These are phyloP conservation scores for Bradypus variegatus DNA, from an alignment of 2,797 vertebrate genomes.

Conservation along the genomic window DNA sequence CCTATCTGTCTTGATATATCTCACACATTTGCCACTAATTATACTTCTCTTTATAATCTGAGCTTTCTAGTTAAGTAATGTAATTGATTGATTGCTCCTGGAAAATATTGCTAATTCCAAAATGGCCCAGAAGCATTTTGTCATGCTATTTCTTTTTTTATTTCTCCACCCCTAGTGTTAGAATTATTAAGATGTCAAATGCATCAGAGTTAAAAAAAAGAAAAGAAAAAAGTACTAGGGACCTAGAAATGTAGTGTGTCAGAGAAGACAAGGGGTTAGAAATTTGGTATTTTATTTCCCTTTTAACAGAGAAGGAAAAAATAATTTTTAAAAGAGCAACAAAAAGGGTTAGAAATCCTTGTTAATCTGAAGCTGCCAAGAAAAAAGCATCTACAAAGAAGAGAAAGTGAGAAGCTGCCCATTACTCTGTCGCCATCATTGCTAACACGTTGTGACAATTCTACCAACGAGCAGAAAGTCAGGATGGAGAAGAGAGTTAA, in stretches of 20 bases:
- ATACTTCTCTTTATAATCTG: constrained; percentile 75
- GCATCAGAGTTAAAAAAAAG: constrained; percentile 21
- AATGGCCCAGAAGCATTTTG: constrained; percentile 73
- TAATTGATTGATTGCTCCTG: constrained; percentile 87
- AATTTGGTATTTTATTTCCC: not conserved
- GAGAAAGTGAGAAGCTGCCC: not conserved
- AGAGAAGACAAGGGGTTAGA: constrained; percentile 9
- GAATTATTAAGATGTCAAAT: constrained; percentile 60
- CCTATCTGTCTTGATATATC: constrained; percentile 73
- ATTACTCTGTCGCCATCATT: not conserved
- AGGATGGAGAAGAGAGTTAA: constrained; percentile 14
- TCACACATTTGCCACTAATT: constrained; percentile 75
- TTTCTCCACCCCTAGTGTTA: constrained; percentile 52
- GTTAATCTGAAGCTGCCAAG: constrained; percentile 7
- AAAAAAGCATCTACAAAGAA: not conserved
- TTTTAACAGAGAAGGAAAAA: constrained; percentile 20
- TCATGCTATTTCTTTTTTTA: constrained; percentile 57
- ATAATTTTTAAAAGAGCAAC: constrained; percentile 1
- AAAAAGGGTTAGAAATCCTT: not conserved
- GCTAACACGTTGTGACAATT: constrained; percentile 50
- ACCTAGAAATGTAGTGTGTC: not conserved
- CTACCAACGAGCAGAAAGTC: constrained; percentile 53
- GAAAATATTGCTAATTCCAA: constrained; percentile 75
- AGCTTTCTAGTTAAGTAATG: constrained; percentile 78
- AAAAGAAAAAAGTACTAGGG: not conserved